Base-by-base conservation (phyloP, 2,888 invertebrate species). In the Dusona sp. region DNA sequence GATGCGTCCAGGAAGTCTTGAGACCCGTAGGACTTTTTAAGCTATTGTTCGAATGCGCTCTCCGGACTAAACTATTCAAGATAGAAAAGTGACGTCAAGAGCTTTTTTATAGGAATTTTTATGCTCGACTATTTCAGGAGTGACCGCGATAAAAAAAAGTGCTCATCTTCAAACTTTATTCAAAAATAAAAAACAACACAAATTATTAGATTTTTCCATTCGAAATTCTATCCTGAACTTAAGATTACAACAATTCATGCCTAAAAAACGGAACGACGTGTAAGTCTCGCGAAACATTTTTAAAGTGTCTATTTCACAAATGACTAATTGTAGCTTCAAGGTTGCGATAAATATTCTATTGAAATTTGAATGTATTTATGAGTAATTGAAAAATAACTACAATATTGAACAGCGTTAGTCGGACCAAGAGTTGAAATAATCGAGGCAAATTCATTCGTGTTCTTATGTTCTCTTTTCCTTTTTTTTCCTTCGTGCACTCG, bases 401-500 rank as follows among this genome's bases (percentile, higher is more conserved):
- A 16, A 7, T 29, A 61, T 13, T 16, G 13, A n/a, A 61, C 16
- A 16, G 61, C 6, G 29, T 61, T 61, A 29, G 61, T 61, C 61
- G 16, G 16, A 61, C 6, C 16, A 45, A 45, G 1, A 4, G 25
- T 16, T 13, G 61, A 16, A 61, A 61, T 16, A 13, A 29, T 61
- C 29, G 6, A 61, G 29, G 29, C 51, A 11, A 61, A 45, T 68
- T 25, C 45, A 70, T 33, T 33, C 29, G n/a, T 72, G 19, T 72
- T 51, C 33, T 29, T 33, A 16, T 51, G 33, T 33, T 72, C 2
- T 29, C n/a, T 16, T 19, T 51, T 19, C 8, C 6, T 51, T 33
- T 48, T 33, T 33, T 38, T 80, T 74, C 65, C 45, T 75, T 36
- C 16, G n/a, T 48, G 3, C 38, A 67, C 65, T 48, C 42, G 42